Base-by-base conservation (phyloP, 2,113 vertebrate genomes). In the Neolamprologus caudopunctatus region DNA sequence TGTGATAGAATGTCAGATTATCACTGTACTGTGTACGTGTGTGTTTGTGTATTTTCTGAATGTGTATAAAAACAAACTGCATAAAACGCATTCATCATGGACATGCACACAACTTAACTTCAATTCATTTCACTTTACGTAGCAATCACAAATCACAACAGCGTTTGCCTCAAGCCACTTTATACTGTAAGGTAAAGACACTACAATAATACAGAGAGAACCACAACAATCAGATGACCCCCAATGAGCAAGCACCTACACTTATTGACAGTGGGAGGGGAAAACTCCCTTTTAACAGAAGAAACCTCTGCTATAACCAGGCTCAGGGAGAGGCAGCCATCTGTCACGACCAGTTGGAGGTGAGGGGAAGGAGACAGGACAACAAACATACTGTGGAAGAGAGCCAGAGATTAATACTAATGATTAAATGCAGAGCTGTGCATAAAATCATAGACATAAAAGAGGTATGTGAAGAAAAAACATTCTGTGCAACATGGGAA, bases 1-100 rank as follows among this genome's bases (percentile, higher is more conserved):
- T 85, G 83, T 87, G 85, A 88, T 85, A 82, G 80, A 81, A 81
- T 45, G 84, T 79, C 85, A 80, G 42, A 51, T 26, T 81, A 58
- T 83, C 51, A 83, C 21, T 58, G 8, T 55, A n/a, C 33, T 58
- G 21, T 55, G 33, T 82, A 5, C 1, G 2, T 11, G 40, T 75
- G 54, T 84, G 45, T 40, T 31, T 51, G 55, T 2, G 7, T 78
- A 19, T 12, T 33, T 45, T 83, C 78, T 47, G 7, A 51, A 51
- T 14, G 40, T 66, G 42, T 45, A 51, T 33, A 28, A 17, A 79
- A 40, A 24, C 0, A 5, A 63, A 37, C 1, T 28, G 0, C 26
- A 28, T 21, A 21, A 40, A 68, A 68, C 40, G 63, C 63, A 68
- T 68, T 68, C 35, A 9, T 14, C 63, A 14, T 40, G 11, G 63